Conservation (phyloP, 2,888 invertebrate genomes). For the Andrena praecox region DNA sequence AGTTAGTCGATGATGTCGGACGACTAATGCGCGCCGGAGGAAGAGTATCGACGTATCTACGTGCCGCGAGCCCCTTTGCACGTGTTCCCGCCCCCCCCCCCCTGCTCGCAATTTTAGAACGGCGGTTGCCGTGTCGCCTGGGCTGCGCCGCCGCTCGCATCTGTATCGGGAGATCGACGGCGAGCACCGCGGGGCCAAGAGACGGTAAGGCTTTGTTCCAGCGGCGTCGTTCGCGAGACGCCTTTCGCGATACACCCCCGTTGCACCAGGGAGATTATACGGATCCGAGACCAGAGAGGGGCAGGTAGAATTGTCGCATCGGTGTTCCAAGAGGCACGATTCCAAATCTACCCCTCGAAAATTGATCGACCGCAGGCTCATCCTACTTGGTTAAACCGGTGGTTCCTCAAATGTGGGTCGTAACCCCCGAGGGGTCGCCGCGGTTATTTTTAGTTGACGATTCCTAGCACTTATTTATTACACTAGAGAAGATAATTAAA, state of each 20-base stretch:
- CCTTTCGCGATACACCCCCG: constrained; percentile 26
- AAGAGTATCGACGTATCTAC: constrained; percentile 64
- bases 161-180: constrained; percentile 47
- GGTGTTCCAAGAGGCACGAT: too few relatives aligned
- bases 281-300: neutral
- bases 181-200: constrained; percentile 23
- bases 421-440: too few relatives aligned
- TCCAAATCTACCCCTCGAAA: too few relatives aligned
- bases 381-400: too few relatives aligned
- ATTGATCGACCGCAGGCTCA: too few relatives aligned
- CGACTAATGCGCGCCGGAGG: constrained; percentile 67
- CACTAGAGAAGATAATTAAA: too few relatives aligned
- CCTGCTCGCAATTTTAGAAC: constrained; percentile 57
- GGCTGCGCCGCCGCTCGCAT: constrained; percentile 1
- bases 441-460: too few relatives aligned
- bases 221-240: constrained; percentile 35
- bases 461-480: too few relatives aligned
- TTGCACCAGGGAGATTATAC: neutral
- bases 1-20: constrained; percentile 72
- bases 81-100: constrained; percentile 41
- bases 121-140: constrained; percentile 13
- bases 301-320: neutral
- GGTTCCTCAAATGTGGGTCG: too few relatives aligned
- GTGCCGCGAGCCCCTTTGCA: constrained; percentile 33
- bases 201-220: constrained; percentile 48